Evolutionary conservation across 2,797 vertebrate genomes (phyloP).

Genomic region (Saxicola maurus): DNA sequence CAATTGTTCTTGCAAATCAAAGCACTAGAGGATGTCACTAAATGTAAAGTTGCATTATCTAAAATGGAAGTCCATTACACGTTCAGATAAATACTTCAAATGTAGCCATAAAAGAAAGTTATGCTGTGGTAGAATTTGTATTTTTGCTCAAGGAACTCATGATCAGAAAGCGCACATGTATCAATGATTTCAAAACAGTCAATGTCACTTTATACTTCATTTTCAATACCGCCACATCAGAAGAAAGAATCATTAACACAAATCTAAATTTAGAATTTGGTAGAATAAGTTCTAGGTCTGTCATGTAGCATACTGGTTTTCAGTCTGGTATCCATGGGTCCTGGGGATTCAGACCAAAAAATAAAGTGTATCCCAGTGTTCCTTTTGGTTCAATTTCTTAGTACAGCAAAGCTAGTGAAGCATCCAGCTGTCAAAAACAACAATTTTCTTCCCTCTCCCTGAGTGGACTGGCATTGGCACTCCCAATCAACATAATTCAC

Average conservation of each 20-base stretch:
- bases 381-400: not conserved
- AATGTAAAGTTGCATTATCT: not conserved
- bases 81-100: not conserved
- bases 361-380: not conserved
- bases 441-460: not conserved
- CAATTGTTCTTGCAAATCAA: not conserved
- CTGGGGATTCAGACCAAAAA: not conserved
- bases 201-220: not conserved
- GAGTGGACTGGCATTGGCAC: not conserved
- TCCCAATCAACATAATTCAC: not conserved
- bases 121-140: accelerated
- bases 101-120: not conserved
- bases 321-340: not conserved
- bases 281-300: not conserved
- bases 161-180: not conserved
- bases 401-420: not conserved
- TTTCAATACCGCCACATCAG: not conserved
- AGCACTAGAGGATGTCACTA: not conserved
- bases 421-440: not conserved
- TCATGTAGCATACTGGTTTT: not conserved
- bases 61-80: not conserved
- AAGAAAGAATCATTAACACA: not conserved
- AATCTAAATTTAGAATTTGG: not conserved
- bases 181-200: not conserved
- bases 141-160: not conserved